These are phyloP conservation scores for Bombus pascuorum DNA, from an alignment of 1,140 invertebrate species.

Conservation along the genomic window DNA sequence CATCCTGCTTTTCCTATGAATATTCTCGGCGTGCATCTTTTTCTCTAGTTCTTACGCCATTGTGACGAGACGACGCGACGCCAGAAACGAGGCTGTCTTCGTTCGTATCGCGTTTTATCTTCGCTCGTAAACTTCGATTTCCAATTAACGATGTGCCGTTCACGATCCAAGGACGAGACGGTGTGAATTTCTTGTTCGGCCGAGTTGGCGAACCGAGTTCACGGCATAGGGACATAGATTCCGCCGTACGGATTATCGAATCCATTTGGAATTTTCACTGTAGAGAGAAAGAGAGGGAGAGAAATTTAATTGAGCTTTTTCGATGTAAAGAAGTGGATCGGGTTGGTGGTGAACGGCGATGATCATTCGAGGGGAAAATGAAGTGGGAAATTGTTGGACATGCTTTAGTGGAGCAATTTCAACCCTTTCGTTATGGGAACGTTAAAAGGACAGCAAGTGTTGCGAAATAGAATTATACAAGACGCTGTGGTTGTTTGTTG, in stretches of 20 bases:
- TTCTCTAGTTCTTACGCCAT: not conserved
- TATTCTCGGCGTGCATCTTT: not conserved
- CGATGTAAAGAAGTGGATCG: not conserved
- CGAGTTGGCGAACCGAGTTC: not conserved
- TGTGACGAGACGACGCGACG: constrained; percentile 16
- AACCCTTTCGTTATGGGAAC: not conserved
- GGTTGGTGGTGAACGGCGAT: not conserved
- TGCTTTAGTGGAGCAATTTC: not conserved
- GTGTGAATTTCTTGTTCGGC: constrained; percentile 5
- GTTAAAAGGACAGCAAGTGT: not conserved
- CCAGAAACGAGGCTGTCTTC: constrained; percentile 9
- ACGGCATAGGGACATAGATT: not conserved
- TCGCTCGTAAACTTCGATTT: constrained; percentile 46
- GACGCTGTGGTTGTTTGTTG: too few relatives aligned
- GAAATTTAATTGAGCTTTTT: not conserved
- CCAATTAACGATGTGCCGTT: constrained; percentile 31
- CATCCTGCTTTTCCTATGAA: not conserved
- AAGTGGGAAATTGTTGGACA: not conserved
- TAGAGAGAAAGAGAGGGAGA: too few relatives aligned
- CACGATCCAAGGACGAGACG: constrained; percentile 2
- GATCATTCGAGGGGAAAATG: not conserved
- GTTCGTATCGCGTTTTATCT: constrained; percentile 26
- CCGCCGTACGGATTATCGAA: too few relatives aligned
- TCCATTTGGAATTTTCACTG: too few relatives aligned
- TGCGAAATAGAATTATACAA: too few relatives aligned